phyloP scores from a whole-genome alignment of 2,113 vertebrate genomes.

The Perca schrenkii region DNA sequence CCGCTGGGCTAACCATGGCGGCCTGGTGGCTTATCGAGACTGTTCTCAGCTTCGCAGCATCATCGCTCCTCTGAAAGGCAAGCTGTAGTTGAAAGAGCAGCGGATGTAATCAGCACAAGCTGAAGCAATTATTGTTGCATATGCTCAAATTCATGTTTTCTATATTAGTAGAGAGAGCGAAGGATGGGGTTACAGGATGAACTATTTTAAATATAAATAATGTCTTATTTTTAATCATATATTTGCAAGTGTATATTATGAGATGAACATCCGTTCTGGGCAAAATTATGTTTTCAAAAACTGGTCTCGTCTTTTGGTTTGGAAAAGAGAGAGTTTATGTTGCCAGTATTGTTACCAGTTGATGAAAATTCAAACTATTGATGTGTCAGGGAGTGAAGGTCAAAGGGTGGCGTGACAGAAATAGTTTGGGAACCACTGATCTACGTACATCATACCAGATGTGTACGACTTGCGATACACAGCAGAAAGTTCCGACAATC shows the following conservation, averaged over 20 bases:
- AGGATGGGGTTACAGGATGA: background rate
- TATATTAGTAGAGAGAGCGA: background rate
- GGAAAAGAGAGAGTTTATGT: background rate
- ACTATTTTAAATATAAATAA: constrained; percentile 50
- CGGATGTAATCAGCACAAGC: background rate
- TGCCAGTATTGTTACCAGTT: background rate
- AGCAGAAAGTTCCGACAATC: background rate
- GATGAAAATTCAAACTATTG: background rate
- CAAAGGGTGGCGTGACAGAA: background rate
- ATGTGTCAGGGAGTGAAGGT: background rate
- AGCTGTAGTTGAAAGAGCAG: constrained; percentile 56
- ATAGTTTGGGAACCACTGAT: background rate
- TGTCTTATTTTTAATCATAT: constrained; percentile 51
- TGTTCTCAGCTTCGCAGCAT: constrained; percentile 69
- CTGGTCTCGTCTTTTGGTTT: background rate
- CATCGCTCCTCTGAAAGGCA: constrained; percentile 72
- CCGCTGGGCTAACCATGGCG: constrained; percentile 83
- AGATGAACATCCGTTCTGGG: constrained; percentile 18
- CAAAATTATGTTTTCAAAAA: constrained; percentile 29
- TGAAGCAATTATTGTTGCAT: constrained; percentile 16
- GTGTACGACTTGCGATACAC: background rate
- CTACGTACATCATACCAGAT: background rate
- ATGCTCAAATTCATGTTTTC: constrained; percentile 46
- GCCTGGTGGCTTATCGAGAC: constrained; percentile 85
- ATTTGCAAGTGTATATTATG: constrained; percentile 33